phyloP scores from a whole-genome alignment of 2,888 invertebrate species.

The Drosophila recens region DNA sequence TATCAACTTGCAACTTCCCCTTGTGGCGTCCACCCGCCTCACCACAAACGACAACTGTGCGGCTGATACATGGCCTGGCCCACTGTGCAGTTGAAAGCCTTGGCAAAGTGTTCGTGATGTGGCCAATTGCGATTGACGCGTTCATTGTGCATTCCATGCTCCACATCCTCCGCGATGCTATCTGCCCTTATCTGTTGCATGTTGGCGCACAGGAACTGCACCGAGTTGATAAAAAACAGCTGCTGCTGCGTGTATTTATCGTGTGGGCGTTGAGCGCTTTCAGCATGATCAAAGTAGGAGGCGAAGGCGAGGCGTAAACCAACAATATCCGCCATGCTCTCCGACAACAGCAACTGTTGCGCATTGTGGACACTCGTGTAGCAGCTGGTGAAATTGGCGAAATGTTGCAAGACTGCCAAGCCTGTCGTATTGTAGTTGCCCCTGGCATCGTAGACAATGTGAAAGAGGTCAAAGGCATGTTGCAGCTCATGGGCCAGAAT shows the following conservation, averaged over 20 bases:
- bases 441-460: slow-evolving; percentile 72
- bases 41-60: slow-evolving; percentile 73
- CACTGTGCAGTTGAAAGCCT: slow-evolving; percentile 63
- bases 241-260: slow-evolving; percentile 39
- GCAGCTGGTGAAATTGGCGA: slow-evolving; percentile 64
- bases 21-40: slow-evolving; percentile 1
- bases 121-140: slow-evolving; percentile 78
- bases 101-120: slow-evolving; percentile 70
- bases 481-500: slow-evolving; percentile 78
- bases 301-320: slow-evolving; percentile 72
- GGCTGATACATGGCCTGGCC: slow-evolving; percentile 63
- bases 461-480: slow-evolving; percentile 78
- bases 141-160: slow-evolving; percentile 75
- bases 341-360: slow-evolving; percentile 58
- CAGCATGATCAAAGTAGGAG: slow-evolving; percentile 59
- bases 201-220: slow-evolving; percentile 78
- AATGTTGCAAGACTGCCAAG: slow-evolving; percentile 64
- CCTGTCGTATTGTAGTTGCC: slow-evolving; percentile 72
- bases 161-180: slow-evolving; percentile 49
- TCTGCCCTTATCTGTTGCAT: slow-evolving; percentile 58
- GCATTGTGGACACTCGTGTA: slow-evolving; percentile 37
- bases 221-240: slow-evolving; percentile 77
- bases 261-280: neutral
- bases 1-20: neutral
- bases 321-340: slow-evolving; percentile 76